These are phyloP conservation scores for Pseudochirops corinnae DNA, from an alignment of 2,797 vertebrate species.

Conservation along the genomic window DNA sequence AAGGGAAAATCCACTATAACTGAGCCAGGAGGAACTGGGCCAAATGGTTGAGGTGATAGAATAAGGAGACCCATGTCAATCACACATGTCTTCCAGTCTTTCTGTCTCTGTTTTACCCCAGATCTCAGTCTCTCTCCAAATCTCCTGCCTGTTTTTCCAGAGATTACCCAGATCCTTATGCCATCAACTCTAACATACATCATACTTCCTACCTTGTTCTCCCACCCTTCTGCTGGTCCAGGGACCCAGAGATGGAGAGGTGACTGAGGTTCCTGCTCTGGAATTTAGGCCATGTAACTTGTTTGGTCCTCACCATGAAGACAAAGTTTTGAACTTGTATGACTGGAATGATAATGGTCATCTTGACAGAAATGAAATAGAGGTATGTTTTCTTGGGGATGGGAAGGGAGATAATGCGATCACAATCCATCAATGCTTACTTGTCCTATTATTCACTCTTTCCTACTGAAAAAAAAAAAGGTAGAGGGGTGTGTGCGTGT, in stretches of 20 bases:
- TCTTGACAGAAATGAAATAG: neutral
- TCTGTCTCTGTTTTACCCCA: constrained; percentile 40
- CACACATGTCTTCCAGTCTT: neutral
- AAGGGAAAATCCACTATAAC: neutral
- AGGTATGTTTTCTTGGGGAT: neutral
- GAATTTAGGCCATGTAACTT: neutral
- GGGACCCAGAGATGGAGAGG: neutral
- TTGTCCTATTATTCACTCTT: neutral
- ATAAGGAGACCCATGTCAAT: neutral
- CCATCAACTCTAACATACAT: neutral
- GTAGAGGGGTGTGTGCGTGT: too few species aligned
- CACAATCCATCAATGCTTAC: neutral
- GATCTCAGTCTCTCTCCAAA: constrained; percentile 25
- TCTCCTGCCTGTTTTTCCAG: neutral
- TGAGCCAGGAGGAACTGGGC: neutral
- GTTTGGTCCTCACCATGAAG: neutral
- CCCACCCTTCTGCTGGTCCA: neutral
- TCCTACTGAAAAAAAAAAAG: neutral
- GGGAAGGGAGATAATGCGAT: neutral
- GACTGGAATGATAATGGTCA: neutral
- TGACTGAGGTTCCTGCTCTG: neutral
- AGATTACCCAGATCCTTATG: neutral
- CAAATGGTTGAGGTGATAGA: neutral
- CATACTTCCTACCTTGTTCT: neutral
- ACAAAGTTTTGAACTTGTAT: neutral